Evolutionary conservation across 2,113 vertebrate species (phyloP), one percentile per base, ranked within the genome.

Genomic region (Pachycephala philippinensis): DNA sequence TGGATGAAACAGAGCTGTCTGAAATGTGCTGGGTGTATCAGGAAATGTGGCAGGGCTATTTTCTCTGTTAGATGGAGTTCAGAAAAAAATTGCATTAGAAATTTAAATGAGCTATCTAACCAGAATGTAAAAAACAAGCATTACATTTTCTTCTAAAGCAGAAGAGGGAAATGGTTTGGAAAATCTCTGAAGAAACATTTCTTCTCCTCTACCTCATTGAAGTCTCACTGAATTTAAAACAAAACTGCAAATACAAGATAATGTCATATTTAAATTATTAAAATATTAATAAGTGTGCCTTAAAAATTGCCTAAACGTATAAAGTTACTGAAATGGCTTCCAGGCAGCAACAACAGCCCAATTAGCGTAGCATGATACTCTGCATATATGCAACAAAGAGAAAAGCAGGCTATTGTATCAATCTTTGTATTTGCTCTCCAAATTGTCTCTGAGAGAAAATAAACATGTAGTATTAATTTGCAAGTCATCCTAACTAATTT

Each of bases 31-130:
- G 49, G 98, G 98, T 49, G 97, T 78, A 76, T 99, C 99, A 8
- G 98, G 97, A 90, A 99, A 98, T 0, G 94, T 92, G 15, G 98
- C 98, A 7, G 99, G 99, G 94, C 99, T 99, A 76, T 97, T 99
- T 97, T 98, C 98, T 97, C 99, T 99, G 96, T 50, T 28, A 82
- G 64, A 90, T 1, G 7, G 61, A 93, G 45, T 86, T 85, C 44
- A 81, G 22, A 77, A 89, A 84, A 84, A 75, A 85, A 54, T 1
- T 10, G 14, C 10, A 78, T 95, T 54, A 96, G 84, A 69, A 85
- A 59, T 80, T 76, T 82, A 79, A 79, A 79, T 65, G 14, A 78
- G 21, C n/a, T 82, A 68, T 45, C 26, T n/a, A 91, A 93, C 11
- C 17, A 61, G 39, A 80, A 69, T 0, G 0, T 18, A 33, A 81